Evolutionary conservation across 2,113 vertebrate species (phyloP).

Genomic region (Xenotilapia leptura): DNA sequence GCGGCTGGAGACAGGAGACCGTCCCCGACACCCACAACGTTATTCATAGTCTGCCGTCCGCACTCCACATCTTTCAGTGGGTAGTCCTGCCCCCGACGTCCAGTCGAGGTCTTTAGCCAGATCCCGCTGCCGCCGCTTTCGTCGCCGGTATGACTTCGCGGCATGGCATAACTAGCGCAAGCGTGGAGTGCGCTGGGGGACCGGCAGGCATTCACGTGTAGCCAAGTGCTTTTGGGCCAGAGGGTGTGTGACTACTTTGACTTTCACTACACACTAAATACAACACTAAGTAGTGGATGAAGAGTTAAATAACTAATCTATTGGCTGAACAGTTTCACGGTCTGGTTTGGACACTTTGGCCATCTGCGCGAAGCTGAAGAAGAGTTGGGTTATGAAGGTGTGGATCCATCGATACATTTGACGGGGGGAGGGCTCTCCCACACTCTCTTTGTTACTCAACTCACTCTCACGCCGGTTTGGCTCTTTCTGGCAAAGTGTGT

Average conservation of each 20-base stretch:
- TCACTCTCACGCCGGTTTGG: not conserved
- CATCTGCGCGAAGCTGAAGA: slow-evolving; percentile 49
- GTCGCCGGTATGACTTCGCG: slow-evolving; percentile 85
- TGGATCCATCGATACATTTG: slow-evolving; percentile 59
- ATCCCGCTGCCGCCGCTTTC: slow-evolving; percentile 82
- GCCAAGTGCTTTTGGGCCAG: not conserved
- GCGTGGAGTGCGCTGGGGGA: slow-evolving; percentile 63
- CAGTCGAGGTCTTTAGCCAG: slow-evolving; percentile 77
- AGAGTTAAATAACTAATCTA: not conserved
- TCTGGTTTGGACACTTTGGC: slow-evolving; percentile 40
- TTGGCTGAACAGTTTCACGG: not conserved
- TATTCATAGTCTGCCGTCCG: slow-evolving; percentile 72
- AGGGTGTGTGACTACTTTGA: not conserved
- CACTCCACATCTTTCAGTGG: slow-evolving; percentile 90
- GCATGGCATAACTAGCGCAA: slow-evolving; percentile 85
- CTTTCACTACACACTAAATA: not conserved
- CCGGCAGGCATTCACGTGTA: slow-evolving; percentile 55
- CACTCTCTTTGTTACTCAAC: not conserved
- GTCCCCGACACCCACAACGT: slow-evolving; percentile 75
- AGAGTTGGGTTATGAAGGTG: slow-evolving; percentile 70
- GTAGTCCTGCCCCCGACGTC: slow-evolving; percentile 63
- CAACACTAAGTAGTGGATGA: not conserved
- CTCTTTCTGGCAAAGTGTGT: not conserved
- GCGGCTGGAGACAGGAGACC: slow-evolving; percentile 70
- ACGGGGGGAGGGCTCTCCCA: slow-evolving; percentile 53